Evolutionary conservation across 2,113 vertebrate species (phyloP).

Genomic region (Corapipo altera): DNA sequence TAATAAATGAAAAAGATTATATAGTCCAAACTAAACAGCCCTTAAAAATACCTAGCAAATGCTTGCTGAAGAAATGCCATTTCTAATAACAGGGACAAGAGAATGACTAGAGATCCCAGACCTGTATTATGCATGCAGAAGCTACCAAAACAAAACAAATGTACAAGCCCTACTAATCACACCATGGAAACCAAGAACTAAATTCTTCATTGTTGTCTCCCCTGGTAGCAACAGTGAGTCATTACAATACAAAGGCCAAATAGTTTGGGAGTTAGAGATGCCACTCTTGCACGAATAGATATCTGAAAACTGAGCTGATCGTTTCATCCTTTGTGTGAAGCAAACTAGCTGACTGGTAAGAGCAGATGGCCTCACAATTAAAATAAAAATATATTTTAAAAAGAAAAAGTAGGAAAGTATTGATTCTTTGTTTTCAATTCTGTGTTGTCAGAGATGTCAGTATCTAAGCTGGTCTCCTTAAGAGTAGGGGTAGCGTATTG

Average conservation of each 20-base stretch:
- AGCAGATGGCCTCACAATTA: not conserved
- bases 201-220: not conserved
- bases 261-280: not conserved
- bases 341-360: not conserved
- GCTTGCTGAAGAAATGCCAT: not conserved
- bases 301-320: not conserved
- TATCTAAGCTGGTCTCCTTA: conserved; percentile 42
- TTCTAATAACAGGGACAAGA: not conserved
- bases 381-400: not conserved
- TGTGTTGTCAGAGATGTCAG: conserved; percentile 16
- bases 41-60: not conserved
- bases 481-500: conserved; percentile 22
- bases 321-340: not conserved
- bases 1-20: not conserved
- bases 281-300: not conserved
- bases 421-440: conserved; percentile 5
- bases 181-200: not conserved
- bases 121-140: not conserved
- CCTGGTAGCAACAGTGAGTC: not conserved
- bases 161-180: not conserved
- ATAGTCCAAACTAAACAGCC: not conserved
- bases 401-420: not conserved
- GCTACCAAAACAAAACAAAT: not conserved
- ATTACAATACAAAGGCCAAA: not conserved
- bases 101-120: not conserved